Evolutionary conservation across 2,888 invertebrate genomes (phyloP).

Genomic region (Ophonus ardosiacus): DNA sequence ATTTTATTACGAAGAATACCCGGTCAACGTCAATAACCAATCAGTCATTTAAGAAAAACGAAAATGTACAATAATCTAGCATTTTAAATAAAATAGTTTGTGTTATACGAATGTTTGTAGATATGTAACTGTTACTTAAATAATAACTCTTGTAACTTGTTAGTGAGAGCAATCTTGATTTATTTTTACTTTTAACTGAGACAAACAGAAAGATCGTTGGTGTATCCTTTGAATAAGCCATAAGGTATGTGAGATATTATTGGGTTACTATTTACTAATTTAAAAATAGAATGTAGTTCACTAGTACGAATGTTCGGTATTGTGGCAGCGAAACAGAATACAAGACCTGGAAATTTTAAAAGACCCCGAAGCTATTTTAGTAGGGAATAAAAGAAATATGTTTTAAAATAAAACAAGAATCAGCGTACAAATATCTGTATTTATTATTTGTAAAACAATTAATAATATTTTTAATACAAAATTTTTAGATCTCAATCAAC

Average conservation of each 20-base stretch:
- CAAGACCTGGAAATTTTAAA: background rate
- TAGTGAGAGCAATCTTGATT: background rate
- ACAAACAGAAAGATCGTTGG: background rate
- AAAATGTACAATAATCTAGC: background rate
- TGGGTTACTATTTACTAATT: conserved; percentile 2
- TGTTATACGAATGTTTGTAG: background rate
- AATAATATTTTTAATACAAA: too few species aligned
- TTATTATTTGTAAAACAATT: too few species aligned
- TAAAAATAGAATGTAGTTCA: conserved; percentile 1
- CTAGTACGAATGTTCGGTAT: background rate
- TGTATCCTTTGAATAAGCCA: background rate
- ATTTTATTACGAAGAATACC: conserved; percentile 32
- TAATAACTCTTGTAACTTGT: background rate
- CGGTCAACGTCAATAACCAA: background rate
- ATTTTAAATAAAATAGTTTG: too few species aligned
- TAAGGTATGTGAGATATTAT: background rate
- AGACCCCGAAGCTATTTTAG: background rate
- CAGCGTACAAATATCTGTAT: too few species aligned
- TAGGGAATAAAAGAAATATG: background rate
- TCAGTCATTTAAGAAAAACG: background rate
- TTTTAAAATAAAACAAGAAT: too few species aligned
- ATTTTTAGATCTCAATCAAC: too few species aligned
- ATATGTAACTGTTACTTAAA: background rate
- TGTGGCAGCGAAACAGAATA: background rate
- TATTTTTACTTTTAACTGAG: background rate